A percentile compares a stretch with the other conserved stretches of the same genome.
Conservation (phyloP, 2,113 vertebrate species). For the Tychaedon coryphoeus region DNA sequence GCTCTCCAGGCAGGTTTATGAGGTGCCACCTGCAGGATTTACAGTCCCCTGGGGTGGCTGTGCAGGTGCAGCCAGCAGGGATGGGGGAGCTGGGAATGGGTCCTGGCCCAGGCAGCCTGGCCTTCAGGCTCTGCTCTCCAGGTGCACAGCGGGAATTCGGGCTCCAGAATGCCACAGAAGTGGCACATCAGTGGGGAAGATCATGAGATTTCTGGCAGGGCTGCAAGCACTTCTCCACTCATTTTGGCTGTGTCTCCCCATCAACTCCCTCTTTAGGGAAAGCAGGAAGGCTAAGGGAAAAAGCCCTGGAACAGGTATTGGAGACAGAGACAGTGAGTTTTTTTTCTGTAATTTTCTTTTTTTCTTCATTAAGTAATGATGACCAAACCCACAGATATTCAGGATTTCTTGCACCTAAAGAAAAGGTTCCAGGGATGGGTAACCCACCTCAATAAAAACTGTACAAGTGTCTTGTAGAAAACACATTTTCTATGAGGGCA, state of each 20-base stretch:
- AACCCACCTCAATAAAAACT: background rate
- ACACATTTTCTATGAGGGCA: background rate
- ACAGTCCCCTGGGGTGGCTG: background rate
- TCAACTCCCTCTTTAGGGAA: background rate
- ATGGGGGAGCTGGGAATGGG: background rate
- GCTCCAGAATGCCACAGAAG: background rate
- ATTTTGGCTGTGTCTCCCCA: background rate
- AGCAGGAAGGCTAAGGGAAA: background rate
- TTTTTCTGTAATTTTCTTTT: background rate
- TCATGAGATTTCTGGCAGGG: background rate
- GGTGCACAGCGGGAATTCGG: background rate
- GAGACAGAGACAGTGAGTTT: background rate
- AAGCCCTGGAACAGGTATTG: background rate
- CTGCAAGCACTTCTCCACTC: background rate
- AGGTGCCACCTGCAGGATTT: slow-evolving; percentile 35
- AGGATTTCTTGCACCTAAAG: background rate
- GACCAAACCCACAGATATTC: background rate
- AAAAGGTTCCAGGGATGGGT: background rate
- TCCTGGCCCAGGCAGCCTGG: background rate
- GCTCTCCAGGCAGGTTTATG: slow-evolving; percentile 51
- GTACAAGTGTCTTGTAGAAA: background rate
- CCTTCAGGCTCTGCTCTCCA: background rate
- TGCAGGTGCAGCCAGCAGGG: background rate
- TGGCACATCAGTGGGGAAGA: background rate
- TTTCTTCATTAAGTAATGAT: background rate